Evolutionary conservation across 2,113 vertebrate species (phyloP), one percentile per base, ranked within the genome.

Genomic region (Syrrhaptes paradoxus): DNA sequence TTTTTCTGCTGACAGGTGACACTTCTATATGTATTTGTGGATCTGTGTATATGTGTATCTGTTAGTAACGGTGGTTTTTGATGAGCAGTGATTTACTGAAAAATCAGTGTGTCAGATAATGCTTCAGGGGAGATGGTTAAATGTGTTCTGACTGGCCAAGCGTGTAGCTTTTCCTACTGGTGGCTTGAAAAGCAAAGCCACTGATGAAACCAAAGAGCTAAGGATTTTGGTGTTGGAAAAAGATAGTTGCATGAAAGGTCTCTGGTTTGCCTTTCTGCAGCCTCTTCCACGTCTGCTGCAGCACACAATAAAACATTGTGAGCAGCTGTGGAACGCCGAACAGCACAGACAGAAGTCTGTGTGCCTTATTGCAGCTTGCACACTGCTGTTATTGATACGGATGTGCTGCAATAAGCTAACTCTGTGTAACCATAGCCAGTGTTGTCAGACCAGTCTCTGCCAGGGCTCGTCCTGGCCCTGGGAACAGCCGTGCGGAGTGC

Each of bases 351-450:
- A 4, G 20, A 2, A 4, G 65, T 46, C 41, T 25, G 15, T 11
- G 34, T 43, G 65, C 75, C 68, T 71, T 34, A 8, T 4, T 55
- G 54, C 49, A n/a, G 76, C 62, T 59, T 32, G n/a, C 49, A 34
- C 14, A 0, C 28, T 25, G 31, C 19, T 48, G 38, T 20, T 70
- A 9, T 7, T 8, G 28, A 1, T 18, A 6, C 1, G 1, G 32
- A 31, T 28, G 10, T 22, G 49, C 76, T 77, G 76, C 81, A 7
- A 2, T 8, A 24, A 58, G 31, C 24, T 68, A 0, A 0, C 43
- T 6, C 1, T 9, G 46, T 76, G 76, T 20, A 11, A 34, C 13
- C 48, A 7, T 7, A 4, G 31, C 20, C 43, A 3, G 61, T 3
- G 0, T 6, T 28, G 77, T 20, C 25, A 1, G 20, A 7, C 4